Conservation (phyloP, 2,113 vertebrate genomes). For the Crotalus helleri region DNA sequence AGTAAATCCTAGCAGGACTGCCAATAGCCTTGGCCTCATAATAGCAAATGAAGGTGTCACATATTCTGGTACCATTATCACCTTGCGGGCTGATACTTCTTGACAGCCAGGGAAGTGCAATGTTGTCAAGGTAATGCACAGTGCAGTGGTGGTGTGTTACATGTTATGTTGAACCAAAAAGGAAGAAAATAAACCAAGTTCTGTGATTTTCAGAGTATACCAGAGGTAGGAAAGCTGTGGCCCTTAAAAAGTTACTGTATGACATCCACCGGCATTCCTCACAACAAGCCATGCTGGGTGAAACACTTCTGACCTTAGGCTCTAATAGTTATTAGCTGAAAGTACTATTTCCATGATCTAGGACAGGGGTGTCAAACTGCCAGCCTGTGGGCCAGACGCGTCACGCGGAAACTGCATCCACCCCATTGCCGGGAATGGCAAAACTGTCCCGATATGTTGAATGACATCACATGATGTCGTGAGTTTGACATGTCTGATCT, state of each 20-base stretch:
- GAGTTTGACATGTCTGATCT: too few species aligned
- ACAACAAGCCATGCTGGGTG: not conserved
- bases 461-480: too few species aligned
- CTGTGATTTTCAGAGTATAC: not conserved
- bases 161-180: not conserved
- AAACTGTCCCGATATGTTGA: too few species aligned
- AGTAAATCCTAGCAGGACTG: not conserved
- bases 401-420: too few species aligned
- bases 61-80: not conserved
- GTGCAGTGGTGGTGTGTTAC: not conserved
- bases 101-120: not conserved
- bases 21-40: not conserved
- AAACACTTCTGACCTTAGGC: not conserved
- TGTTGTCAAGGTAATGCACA: not conserved
- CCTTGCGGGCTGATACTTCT: not conserved
- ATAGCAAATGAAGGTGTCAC: not conserved
- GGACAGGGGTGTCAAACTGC: too few species aligned
- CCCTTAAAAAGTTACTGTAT: not conserved
- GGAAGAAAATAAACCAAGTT: not conserved
- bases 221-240: not conserved
- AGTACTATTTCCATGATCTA: not conserved
- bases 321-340: too few species aligned
- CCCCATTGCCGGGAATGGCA: too few species aligned
- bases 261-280: not conserved
- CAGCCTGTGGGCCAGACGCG: too few species aligned